Evolutionary conservation across 2,888 invertebrate genomes (phyloP).

Genomic region (Pilophorus perplexus): DNA sequence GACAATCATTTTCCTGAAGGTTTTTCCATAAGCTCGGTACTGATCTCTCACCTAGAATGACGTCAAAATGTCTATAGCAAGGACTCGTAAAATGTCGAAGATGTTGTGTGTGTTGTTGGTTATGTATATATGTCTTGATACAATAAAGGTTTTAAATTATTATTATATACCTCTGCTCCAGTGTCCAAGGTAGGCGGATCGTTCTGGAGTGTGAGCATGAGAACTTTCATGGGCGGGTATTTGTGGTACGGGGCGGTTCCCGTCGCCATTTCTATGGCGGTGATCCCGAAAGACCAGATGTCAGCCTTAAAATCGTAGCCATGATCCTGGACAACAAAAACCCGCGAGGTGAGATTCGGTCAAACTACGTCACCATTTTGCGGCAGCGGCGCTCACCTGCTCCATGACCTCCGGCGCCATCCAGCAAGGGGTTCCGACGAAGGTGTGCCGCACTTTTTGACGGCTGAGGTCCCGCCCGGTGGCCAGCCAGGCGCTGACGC

Average conservation of each 20-base stretch:
- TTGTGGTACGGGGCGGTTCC: constrained; percentile 98
- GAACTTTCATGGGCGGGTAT: constrained; percentile 98
- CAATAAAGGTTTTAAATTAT: no score
- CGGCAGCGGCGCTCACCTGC: constrained; percentile 68
- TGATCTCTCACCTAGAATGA: constrained; percentile 99
- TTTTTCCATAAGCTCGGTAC: constrained; percentile 96
- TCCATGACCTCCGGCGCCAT: constrained; percentile 99
- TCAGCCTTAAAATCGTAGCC: constrained; percentile 98
- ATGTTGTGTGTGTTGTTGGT: no score
- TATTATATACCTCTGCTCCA: constrained; percentile 82
- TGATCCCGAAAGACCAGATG: constrained; percentile 92
- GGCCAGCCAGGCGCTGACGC: constrained; percentile 96
- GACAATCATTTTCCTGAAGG: constrained; percentile 92
- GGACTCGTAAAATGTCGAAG: no score
- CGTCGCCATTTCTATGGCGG: constrained; percentile 97
- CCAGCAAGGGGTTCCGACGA: constrained; percentile 99
- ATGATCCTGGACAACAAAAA: no score
- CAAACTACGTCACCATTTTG: neutral
- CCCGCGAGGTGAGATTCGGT: no score
- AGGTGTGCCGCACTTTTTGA: constrained; percentile 94
- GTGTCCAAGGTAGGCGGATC: constrained; percentile 97
- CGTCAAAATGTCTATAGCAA: no score
- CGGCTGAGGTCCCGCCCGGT: constrained; percentile 90
- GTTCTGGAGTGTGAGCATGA: constrained; percentile 97
- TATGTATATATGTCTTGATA: no score